phyloP scores from a whole-genome alignment of 2,888 invertebrate species.

The Cantharis nigra region DNA sequence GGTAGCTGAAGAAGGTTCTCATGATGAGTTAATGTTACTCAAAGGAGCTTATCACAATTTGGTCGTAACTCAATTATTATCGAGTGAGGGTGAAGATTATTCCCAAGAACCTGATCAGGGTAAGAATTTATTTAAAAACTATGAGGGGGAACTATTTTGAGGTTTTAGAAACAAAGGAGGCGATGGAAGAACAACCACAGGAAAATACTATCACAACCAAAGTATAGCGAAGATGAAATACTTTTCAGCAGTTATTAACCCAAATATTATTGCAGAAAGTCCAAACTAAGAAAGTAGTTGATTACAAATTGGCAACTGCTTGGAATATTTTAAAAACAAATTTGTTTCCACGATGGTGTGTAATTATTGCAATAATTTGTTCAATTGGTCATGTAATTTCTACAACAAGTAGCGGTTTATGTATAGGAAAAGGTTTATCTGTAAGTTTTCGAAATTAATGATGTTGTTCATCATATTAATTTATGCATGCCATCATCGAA shows the following conservation, averaged over 20 bases:
- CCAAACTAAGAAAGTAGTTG: neutral
- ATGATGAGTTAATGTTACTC: conserved; percentile 65
- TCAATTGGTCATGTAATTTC: neutral
- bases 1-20: conserved; percentile 73
- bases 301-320: neutral
- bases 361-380: neutral
- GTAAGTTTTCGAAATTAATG: too few relatives aligned
- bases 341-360: neutral
- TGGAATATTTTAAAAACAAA: neutral
- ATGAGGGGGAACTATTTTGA: too few relatives aligned
- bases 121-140: neutral
- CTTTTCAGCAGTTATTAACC: neutral
- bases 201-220: neutral
- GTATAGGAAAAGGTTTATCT: too few relatives aligned
- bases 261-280: neutral
- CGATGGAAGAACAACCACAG: neutral
- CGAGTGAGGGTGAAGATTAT: neutral
- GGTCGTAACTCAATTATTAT: conserved; percentile 51
- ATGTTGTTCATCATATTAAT: too few relatives aligned
- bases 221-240: neutral
- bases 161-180: neutral
- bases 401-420: too few relatives aligned
- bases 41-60: conserved; percentile 69
- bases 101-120: neutral
- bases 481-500: too few relatives aligned